phyloP scores from a whole-genome alignment of 2,888 invertebrate genomes.

The Helleia helle region DNA sequence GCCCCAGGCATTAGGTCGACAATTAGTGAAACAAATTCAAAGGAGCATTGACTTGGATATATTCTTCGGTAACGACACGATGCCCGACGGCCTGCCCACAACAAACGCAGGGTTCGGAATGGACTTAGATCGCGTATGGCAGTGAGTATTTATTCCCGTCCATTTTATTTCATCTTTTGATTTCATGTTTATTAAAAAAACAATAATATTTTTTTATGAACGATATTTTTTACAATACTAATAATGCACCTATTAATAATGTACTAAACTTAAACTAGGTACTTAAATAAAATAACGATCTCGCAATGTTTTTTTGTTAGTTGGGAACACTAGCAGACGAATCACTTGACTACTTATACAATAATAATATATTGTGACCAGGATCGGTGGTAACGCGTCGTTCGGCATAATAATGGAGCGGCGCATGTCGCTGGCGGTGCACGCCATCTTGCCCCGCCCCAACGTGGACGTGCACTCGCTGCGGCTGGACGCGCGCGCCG shows the following conservation, averaged over 20 bases:
- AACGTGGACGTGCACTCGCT: slow-evolving; percentile 77
- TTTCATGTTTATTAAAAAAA: too few relatives aligned
- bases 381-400: slow-evolving; percentile 74
- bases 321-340: too few relatives aligned
- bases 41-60: slow-evolving; percentile 62
- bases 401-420: slow-evolving; percentile 60
- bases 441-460: slow-evolving; percentile 76
- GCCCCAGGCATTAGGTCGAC: slow-evolving; percentile 57
- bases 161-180: too few relatives aligned
- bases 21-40: slow-evolving; percentile 42
- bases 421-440: slow-evolving; percentile 68
- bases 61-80: slow-evolving; percentile 54
- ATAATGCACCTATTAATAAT: too few relatives aligned
- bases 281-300: too few relatives aligned
- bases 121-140: slow-evolving; percentile 64
- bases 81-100: slow-evolving; percentile 34
- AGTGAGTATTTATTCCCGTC: slow-evolving; percentile 45
- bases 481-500: slow-evolving; percentile 25
- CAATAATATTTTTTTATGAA: too few relatives aligned
- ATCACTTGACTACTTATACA: too few relatives aligned
- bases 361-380: too few relatives aligned
- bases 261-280: too few relatives aligned
- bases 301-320: too few relatives aligned
- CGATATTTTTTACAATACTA: too few relatives aligned
- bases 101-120: slow-evolving; percentile 62